Evolutionary conservation across 2,797 vertebrate species (phyloP).

Genomic region (Aplochiton taeniatus): DNA sequence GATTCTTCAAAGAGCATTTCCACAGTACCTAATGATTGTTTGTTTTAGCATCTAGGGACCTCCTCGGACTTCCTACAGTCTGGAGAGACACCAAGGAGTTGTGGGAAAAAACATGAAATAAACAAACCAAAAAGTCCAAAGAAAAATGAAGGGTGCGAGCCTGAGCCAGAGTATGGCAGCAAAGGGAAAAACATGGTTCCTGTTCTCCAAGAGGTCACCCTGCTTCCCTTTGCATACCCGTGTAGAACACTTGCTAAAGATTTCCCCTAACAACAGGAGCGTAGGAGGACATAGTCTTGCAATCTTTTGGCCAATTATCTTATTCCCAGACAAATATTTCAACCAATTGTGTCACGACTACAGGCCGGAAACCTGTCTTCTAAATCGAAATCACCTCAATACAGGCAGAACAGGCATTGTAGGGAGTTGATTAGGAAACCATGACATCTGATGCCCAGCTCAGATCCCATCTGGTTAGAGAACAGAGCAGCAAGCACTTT

Average conservation of each 20-base stretch:
- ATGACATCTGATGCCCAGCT: no score
- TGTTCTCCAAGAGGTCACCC: conserved; percentile 24
- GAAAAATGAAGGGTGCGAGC: neutral
- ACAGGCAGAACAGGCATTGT: conserved; percentile 19
- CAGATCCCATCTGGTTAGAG: neutral
- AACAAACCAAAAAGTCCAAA: conserved; percentile 4
- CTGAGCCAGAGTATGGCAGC: neutral
- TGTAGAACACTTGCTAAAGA: no score
- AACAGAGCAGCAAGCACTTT: conserved; percentile 33
- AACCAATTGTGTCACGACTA: neutral
- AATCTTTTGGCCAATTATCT: no score
- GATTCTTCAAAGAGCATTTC: no score
- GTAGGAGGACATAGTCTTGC: no score
- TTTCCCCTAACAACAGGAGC: conserved; percentile 33
- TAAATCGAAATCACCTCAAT: conserved; percentile 20
- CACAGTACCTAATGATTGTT: no score
- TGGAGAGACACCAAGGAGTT: no score
- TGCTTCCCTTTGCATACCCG: neutral
- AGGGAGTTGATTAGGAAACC: conserved; percentile 3
- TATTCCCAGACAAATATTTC: conserved; percentile 22
- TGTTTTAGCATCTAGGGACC: no score
- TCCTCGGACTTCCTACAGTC: no score
- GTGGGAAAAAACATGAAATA: neutral
- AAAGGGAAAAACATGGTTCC: neutral
- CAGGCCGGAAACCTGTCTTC: neutral